Evolutionary conservation across 2,797 vertebrate species (phyloP).

Genomic region (Poeciliopsis turneri): DNA sequence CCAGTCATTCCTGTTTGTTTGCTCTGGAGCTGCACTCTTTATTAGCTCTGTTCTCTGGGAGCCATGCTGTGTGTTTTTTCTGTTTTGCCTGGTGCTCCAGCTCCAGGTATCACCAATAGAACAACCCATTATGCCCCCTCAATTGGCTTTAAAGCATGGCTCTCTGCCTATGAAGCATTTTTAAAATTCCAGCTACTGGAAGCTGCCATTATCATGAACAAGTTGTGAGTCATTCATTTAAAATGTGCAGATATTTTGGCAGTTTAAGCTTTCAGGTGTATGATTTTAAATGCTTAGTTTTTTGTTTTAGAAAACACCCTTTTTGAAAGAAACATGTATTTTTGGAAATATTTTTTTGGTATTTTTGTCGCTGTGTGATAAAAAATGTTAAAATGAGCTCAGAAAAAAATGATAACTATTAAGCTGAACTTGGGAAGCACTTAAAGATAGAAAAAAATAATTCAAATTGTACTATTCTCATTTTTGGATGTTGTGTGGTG

Average conservation of each 20-base stretch:
- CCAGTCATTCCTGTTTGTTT: background rate
- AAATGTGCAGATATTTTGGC: background rate
- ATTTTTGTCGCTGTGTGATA: background rate
- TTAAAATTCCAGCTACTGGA: background rate
- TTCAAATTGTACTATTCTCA: background rate
- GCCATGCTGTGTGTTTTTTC: background rate
- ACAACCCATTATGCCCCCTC: background rate
- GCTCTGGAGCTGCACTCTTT: background rate
- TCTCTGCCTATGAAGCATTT: background rate
- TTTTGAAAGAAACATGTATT: background rate
- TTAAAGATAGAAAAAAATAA: background rate
- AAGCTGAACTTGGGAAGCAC: background rate
- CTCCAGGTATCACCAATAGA: background rate
- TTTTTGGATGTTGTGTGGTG: too few species aligned
- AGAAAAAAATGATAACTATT: background rate
- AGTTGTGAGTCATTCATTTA: background rate
- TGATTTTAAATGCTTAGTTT: background rate
- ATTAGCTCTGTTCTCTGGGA: background rate
- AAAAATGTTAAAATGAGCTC: background rate
- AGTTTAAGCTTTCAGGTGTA: background rate
- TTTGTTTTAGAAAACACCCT: background rate
- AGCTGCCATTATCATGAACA: background rate
- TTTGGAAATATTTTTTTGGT: background rate
- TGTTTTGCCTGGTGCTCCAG: background rate
- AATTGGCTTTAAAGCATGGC: background rate